These are phyloP conservation scores for Agrotis puta DNA, from an alignment of 2,888 invertebrate genomes.

Conservation along the genomic window DNA sequence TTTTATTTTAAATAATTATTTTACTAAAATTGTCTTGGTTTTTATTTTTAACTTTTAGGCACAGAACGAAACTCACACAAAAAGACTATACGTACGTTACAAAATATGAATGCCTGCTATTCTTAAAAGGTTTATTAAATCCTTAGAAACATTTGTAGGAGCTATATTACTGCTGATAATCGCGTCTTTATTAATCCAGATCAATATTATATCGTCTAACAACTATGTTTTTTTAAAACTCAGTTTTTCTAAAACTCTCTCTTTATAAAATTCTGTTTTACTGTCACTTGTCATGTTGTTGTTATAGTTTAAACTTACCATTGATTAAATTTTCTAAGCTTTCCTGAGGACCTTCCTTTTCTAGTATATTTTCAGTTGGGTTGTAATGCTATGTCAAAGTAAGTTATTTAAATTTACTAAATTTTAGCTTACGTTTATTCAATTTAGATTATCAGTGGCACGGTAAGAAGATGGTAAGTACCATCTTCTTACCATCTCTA, in stretches of 20 bases:
- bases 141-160: neutral
- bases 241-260: too few relatives aligned
- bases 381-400: neutral
- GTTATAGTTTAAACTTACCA: too few relatives aligned
- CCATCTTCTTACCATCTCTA: too few relatives aligned
- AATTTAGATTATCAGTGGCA: neutral
- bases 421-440: neutral
- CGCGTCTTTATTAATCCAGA: too few relatives aligned
- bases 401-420: neutral
- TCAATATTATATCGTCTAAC: too few relatives aligned
- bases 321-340: neutral
- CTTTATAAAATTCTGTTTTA: too few relatives aligned
- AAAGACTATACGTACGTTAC: slow-evolving; percentile 3
- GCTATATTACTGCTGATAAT: too few relatives aligned
- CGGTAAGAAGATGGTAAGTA: neutral
- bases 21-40: neutral
- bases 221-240: too few relatives aligned
- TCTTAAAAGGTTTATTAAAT: neutral
- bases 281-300: neutral
- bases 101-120: neutral
- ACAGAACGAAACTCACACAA: neutral
- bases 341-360: neutral
- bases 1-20: neutral
- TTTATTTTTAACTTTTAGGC: neutral
- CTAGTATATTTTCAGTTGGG: neutral